Base-by-base conservation (phyloP, 1,140 invertebrate genomes). In the Acromyrmex echinatior region DNA sequence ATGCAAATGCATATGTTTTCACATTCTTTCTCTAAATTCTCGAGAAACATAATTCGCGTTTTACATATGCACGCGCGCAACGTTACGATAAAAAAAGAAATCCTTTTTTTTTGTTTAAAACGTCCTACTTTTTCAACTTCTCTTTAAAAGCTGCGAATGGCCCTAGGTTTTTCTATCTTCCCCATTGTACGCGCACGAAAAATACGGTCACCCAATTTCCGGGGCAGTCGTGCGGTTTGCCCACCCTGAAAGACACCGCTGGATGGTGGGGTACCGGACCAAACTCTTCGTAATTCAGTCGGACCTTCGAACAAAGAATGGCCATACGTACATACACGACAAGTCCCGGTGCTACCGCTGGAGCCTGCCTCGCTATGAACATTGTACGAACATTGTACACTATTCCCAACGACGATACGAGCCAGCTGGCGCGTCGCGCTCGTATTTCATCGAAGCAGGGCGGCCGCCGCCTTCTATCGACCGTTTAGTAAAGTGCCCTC, bases 401-500 rank as follows among this genome's bases (percentile, higher is more conserved):
- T 76, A 68, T 84, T 84, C 80, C 39, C 58, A 39, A 31, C 80
- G 66, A 73, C 80, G 80, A 84, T 84, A 84, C 80, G 80, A 84
- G 53, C 56, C 80, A 84, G 80, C 80, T 84, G 80, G 70, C 70
- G 80, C 80, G 80, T 76, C 80, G 70, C 25, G 80, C 70, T 62
- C 80, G 80, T 84, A 84, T 84, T 84, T 84, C 80, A 84, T 84
- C 80, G 80, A 70, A 82, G 80, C 80, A 25, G 14, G 39, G 56
- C 80, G 68, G 70, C 70, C 70, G 70, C 80, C 70, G 80, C 70
- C 80, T 84, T 76, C 80, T 84, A 84, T 84, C 80, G 80, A 84
- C 80, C 80, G 80, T 84, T 84, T 84, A 84, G 80, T 76, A 84
- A 84, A 84, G 80, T 84, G 80, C 80, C 70, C 80, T 84, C 79